A percentile compares a stretch with the other conserved stretches of the same genome.
Conservation (phyloP, 2,888 invertebrate genomes). For the Cerceris ruficornis region DNA sequence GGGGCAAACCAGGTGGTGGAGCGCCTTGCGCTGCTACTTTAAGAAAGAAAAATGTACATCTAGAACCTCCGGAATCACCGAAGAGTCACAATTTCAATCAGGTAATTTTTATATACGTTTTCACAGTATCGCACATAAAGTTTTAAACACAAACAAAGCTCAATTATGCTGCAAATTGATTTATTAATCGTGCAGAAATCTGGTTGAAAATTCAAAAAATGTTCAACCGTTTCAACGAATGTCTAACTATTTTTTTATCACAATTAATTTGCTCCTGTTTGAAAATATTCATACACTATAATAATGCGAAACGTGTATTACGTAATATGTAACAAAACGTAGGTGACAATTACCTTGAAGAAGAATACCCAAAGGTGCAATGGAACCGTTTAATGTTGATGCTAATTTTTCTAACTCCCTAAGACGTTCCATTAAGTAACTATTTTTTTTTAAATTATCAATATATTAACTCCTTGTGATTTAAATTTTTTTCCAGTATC, state of each 20-base stretch:
- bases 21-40: constrained; percentile 86
- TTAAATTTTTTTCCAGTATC: too few relatives aligned
- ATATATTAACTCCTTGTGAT: too few relatives aligned
- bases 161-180: neutral
- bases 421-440: too few relatives aligned
- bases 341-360: too few relatives aligned
- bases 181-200: neutral
- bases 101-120: constrained; percentile 54
- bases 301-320: neutral
- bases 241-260: too few relatives aligned
- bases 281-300: neutral
- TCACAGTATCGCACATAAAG: neutral
- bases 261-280: too few relatives aligned
- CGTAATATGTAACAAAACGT: neutral
- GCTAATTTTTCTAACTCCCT: too few relatives aligned
- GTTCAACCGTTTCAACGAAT: too few relatives aligned
- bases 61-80: constrained; percentile 82
- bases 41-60: constrained; percentile 87
- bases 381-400: too few relatives aligned
- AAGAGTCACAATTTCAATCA: constrained; percentile 55
- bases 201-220: too few relatives aligned
- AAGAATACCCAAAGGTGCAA: too few relatives aligned
- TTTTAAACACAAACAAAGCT: neutral
- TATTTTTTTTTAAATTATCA: too few relatives aligned
- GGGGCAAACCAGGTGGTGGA: constrained; percentile 90